phyloP scores from a whole-genome alignment of 2,797 vertebrate genomes.

The Smutsia gigantea region DNA sequence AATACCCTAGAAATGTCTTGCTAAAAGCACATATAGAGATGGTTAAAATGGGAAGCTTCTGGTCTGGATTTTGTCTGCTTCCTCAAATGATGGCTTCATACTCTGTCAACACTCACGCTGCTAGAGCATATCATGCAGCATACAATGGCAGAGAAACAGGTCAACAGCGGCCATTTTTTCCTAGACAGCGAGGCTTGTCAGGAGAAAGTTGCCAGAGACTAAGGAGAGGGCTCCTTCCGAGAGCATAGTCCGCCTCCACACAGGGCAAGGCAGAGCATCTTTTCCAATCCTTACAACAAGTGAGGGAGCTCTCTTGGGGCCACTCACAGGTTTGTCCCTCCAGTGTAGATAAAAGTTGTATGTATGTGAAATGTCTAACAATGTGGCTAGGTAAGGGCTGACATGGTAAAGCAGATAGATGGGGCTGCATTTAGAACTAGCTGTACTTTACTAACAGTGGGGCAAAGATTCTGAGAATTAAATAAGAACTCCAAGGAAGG shows the following conservation, averaged over 20 bases:
- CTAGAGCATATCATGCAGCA: not conserved
- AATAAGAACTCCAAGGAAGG: not conserved
- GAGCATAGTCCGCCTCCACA: not conserved
- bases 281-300: not conserved
- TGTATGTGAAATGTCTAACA: not conserved
- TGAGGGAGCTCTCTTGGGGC: not conserved
- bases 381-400: not conserved
- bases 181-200: not conserved
- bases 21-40: not conserved
- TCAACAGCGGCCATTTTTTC: no score
- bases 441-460: rapidly evolving
- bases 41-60: not conserved
- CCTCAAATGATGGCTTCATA: not conserved
- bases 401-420: not conserved
- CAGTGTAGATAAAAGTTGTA: not conserved
- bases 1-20: not conserved
- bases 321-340: not conserved
- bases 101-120: not conserved
- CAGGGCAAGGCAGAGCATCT: not conserved
- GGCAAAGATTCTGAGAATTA: not conserved
- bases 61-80: not conserved
- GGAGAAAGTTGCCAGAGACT: not conserved
- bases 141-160: no score
- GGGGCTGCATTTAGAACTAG: rapidly evolving
- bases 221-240: not conserved